Conservation (phyloP, 2,888 invertebrate species). For the Chymomyza procnemis region DNA sequence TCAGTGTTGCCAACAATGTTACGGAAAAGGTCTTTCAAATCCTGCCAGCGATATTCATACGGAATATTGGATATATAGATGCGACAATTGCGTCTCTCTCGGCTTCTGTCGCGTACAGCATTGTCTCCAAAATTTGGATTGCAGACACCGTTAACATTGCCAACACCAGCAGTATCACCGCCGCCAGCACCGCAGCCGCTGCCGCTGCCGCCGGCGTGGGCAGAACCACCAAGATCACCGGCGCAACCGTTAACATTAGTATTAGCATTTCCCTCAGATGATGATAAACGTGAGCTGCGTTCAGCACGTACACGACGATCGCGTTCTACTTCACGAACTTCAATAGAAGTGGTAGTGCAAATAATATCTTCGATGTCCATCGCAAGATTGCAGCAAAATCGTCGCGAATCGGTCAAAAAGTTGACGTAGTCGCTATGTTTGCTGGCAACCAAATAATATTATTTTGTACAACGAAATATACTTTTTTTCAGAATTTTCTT, state of each 20-base stretch:
- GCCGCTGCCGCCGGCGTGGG: no score
- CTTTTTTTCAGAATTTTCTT: no score
- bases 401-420: background rate
- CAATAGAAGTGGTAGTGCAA: conserved; percentile 33
- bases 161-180: no score
- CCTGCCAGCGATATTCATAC: conserved; percentile 98
- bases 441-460: background rate
- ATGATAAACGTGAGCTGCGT: conserved; percentile 81
- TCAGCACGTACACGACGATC: conserved; percentile 84
- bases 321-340: conserved; percentile 78
- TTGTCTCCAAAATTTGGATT: conserved; percentile 41
- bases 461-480: no score
- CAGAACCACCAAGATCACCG: no score
- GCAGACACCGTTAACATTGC: conserved; percentile 52
- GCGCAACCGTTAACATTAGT: no score
- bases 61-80: conserved; percentile 85
- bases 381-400: background rate
- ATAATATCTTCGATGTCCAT: background rate
- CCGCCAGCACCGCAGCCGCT: no score
- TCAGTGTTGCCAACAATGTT: conserved; percentile 91
- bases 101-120: conserved; percentile 79
- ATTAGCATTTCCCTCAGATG: no score
- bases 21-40: conserved; percentile 89
- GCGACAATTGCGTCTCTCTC: conserved; percentile 78
- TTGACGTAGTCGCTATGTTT: background rate